These are phyloP conservation scores for Phrynosoma blainvillii DNA, from an alignment of 2,113 vertebrate genomes.

Conservation along the genomic window DNA sequence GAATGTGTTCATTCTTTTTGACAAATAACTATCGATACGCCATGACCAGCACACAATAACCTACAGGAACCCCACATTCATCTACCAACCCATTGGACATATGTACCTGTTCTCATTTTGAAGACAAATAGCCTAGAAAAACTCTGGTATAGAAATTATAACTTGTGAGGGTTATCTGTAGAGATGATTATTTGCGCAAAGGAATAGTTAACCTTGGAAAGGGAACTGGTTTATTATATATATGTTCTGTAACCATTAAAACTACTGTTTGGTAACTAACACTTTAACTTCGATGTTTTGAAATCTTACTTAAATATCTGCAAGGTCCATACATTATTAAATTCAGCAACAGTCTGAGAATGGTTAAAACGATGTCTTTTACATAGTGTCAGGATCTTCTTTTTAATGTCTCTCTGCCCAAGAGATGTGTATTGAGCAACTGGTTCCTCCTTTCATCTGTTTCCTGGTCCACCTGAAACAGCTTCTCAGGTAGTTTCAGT, in stretches of 20 bases:
- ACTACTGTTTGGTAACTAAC: background rate
- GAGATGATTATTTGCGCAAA: conserved; percentile 9
- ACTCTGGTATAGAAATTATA: conserved; percentile 3
- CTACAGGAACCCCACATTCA: background rate
- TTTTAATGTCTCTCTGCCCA: background rate
- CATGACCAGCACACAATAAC: accelerated
- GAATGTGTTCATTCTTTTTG: conserved; percentile 13
- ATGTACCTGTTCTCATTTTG: background rate
- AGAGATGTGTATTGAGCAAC: background rate
- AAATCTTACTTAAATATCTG: background rate
- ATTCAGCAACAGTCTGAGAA: background rate
- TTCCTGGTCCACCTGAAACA: background rate
- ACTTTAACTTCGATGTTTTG: conserved; percentile 7
- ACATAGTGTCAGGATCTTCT: background rate
- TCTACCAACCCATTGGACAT: background rate
- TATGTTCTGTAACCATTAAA: background rate
- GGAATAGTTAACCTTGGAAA: background rate
- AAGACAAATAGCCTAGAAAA: background rate
- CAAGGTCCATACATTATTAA: background rate
- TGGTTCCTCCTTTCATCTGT: background rate
- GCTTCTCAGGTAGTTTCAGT: background rate
- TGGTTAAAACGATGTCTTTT: background rate
- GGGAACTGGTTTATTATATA: background rate
- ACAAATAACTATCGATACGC: background rate
- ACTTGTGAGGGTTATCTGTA: conserved; percentile 1